A percentile compares a stretch with the other conserved stretches of the same genome.
phyloP scores from a whole-genome alignment of 2,113 vertebrate species.

The Pan troglodytes region DNA sequence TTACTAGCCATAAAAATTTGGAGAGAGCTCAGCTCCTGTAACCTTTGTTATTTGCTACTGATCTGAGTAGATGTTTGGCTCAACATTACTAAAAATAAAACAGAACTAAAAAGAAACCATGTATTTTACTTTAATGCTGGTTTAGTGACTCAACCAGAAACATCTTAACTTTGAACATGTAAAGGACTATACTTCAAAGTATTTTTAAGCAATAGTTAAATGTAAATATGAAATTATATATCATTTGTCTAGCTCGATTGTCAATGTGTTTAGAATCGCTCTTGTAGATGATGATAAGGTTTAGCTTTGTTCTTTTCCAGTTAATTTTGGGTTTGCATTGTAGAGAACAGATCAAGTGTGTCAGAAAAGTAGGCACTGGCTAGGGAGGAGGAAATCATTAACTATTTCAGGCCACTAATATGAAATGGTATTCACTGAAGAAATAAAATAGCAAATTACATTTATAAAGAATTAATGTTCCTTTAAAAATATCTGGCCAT shows the following conservation, averaged over 20 bases:
- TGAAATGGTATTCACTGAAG: background rate
- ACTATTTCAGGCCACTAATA: background rate
- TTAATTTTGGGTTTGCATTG: background rate
- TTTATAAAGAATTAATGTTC: background rate
- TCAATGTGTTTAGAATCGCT: background rate
- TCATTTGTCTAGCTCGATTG: background rate
- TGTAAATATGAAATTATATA: background rate
- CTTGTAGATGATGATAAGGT: background rate
- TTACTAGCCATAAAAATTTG: background rate
- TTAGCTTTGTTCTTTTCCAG: constrained; percentile 42
- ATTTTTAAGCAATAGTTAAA: background rate
- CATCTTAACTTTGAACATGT: constrained; percentile 29
- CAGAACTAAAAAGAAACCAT: constrained; percentile 8
- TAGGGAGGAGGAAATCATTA: background rate
- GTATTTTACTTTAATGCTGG: constrained; percentile 56
- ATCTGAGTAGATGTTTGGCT: background rate
- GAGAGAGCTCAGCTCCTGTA: background rate
- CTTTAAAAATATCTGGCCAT: background rate
- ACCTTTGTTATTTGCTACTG: background rate
- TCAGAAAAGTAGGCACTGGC: background rate
- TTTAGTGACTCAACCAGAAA: constrained; percentile 23
- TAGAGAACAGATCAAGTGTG: constrained; percentile 1
- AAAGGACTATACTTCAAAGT: constrained; percentile 34
- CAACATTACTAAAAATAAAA: constrained; percentile 39
- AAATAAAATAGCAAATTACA: constrained; percentile 26